Evolutionary conservation across 2,888 invertebrate species (phyloP), one percentile per base, ranked within the genome.

Genomic region (Galeopsomyia nigrocyanea): DNA sequence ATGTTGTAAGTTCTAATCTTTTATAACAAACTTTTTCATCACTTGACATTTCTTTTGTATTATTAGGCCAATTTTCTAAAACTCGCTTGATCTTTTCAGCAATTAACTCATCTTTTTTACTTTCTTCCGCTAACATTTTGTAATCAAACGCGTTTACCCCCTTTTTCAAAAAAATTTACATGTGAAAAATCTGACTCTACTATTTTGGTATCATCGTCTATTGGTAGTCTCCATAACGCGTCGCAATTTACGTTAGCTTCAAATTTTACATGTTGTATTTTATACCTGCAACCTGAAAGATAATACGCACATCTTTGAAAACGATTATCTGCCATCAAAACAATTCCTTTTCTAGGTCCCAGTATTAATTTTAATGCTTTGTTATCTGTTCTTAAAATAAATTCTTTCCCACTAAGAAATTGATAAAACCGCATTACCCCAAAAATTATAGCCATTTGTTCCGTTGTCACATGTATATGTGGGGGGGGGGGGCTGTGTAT

Each of bases 251-350:
- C 26, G 9, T 56, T 56, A n/a, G 22, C 31, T 26, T 56, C 5
- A 2, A 1, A 14, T 55, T 56, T 56, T 2, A 56, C 31, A 26
- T 26, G 26, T 26, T 56, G 26, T 22, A 56, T 56, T 26, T 22
- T 26, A 26, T 26, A 56, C n/a, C 26, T 26, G 1, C 22, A 56
- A 5, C 26, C 26, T 13, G 26, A 56, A 14, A 56, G 31, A 26
- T 26, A 56, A 56, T 56, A 56, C 2, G 56, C n/a, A 22, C 56
- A 56, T 56, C 56, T 22, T 56, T 56, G 56, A 56, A 56, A 26
- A 3, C 56, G 2, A 26, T 26, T 56, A 14, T 22, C 55, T n/a
- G n/a, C n/a, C n/a, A n/a, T n/a, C n/a, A n/a, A n/a, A n/a, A n/a
- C n/a, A n/a, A n/a, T n/a, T n/a, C n/a, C n/a, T 5, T 19, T 19